These are phyloP conservation scores for Watsonalla binaria DNA, from an alignment of 2,888 invertebrate genomes.

Conservation along the genomic window DNA sequence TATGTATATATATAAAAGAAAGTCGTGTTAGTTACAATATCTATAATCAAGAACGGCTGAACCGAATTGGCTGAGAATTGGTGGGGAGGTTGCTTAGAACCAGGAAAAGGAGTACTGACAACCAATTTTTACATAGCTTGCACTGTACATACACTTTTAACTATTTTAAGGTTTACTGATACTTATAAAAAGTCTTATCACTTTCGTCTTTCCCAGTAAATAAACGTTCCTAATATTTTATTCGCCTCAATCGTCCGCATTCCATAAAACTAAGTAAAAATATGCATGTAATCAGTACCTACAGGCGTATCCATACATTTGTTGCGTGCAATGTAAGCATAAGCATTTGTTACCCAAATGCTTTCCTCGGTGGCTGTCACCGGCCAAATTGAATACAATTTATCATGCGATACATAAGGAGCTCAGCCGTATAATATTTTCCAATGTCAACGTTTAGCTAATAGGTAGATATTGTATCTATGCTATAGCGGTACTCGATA, in stretches of 20 bases:
- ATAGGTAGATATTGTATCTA: constrained; percentile 9
- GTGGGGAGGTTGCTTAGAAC: too few species aligned
- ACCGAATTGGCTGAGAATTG: too few species aligned
- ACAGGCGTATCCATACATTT: constrained; percentile 20
- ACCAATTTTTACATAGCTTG: too few species aligned
- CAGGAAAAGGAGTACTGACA: too few species aligned
- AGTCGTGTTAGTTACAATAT: too few species aligned
- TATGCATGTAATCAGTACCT: constrained; percentile 1
- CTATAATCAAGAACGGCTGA: too few species aligned
- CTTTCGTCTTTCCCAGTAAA: too few species aligned
- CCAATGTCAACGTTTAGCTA: constrained; percentile 27
- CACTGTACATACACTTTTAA: too few species aligned
- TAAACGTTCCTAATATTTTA: background rate
- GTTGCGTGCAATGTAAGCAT: constrained; percentile 69
- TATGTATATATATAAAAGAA: too few species aligned
- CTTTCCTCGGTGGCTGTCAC: constrained; percentile 68
- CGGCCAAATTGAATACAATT: constrained; percentile 72
- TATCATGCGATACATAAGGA: constrained; percentile 64
- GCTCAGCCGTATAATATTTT: constrained; percentile 49
- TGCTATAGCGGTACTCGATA: background rate
- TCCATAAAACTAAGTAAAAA: background rate
- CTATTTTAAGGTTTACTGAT: background rate
- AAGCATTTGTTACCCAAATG: constrained; percentile 72
- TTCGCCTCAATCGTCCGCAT: background rate
- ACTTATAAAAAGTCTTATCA: too few species aligned